Evolutionary conservation across 2,888 invertebrate species (phyloP).

Genomic region (Malacosoma neustria): DNA sequence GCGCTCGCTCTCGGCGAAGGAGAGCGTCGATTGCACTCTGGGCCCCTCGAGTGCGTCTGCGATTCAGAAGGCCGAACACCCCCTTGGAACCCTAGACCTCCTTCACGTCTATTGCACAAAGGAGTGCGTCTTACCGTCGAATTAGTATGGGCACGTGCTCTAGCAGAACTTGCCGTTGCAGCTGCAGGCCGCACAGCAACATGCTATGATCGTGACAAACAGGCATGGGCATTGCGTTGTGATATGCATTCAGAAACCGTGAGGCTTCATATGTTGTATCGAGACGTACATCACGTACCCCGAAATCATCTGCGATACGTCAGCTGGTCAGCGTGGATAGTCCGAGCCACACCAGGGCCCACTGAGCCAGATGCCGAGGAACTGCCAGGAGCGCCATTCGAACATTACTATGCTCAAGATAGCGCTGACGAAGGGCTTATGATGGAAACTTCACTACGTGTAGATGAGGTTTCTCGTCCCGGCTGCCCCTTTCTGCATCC

Average conservation of each 20-base stretch:
- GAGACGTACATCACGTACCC: slow-evolving; percentile 85
- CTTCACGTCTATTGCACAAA: slow-evolving; percentile 76
- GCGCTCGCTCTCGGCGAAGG: slow-evolving; percentile 80
- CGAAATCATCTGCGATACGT: slow-evolving; percentile 82
- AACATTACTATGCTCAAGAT: slow-evolving; percentile 87
- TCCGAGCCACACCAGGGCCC: slow-evolving; percentile 65
- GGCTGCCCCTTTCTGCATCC: slow-evolving; percentile 81
- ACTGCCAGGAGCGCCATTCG: slow-evolving; percentile 83
- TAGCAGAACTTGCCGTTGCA: slow-evolving; percentile 70
- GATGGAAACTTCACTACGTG: slow-evolving; percentile 85
- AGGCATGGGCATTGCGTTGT: slow-evolving; percentile 85
- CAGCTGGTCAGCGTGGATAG: slow-evolving; percentile 82
- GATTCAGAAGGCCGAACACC: slow-evolving; percentile 82
- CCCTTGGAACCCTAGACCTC: slow-evolving; percentile 80
- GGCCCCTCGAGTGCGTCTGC: slow-evolving; percentile 80
- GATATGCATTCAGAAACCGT: slow-evolving; percentile 86
- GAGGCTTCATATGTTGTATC: slow-evolving; percentile 82
- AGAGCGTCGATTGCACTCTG: slow-evolving; percentile 79
- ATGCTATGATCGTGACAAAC: slow-evolving; percentile 87
- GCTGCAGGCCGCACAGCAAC: slow-evolving; percentile 75
- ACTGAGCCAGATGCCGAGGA: slow-evolving; percentile 79
- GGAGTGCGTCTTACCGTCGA: slow-evolving; percentile 82
- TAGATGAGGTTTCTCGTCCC: slow-evolving; percentile 81
- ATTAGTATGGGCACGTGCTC: slow-evolving; percentile 80
- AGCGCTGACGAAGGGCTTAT: slow-evolving; percentile 86